phyloP scores from a whole-genome alignment of 2,797 vertebrate genomes.

The Pitangus sulphuratus region DNA sequence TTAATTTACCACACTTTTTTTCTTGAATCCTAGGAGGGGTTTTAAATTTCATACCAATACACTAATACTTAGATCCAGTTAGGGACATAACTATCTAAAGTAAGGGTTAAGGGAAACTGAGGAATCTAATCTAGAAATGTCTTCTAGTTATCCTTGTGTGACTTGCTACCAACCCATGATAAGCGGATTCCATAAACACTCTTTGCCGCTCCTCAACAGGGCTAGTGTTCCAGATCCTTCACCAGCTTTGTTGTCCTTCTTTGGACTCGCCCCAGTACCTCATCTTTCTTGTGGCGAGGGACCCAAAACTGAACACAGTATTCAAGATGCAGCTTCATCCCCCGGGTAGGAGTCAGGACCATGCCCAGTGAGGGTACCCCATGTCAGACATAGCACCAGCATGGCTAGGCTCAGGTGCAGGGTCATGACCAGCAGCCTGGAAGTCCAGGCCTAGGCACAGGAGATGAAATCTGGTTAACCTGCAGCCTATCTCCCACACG shows the following conservation, averaged over 20 bases:
- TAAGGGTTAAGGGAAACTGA: not conserved
- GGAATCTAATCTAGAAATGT: not conserved
- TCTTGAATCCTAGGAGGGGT: not conserved
- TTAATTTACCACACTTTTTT: not conserved
- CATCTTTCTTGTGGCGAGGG: not conserved
- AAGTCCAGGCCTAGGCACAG: too few relatives aligned
- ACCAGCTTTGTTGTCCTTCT: not conserved
- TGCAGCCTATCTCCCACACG: not conserved
- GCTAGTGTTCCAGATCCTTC: not conserved
- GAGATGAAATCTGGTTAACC: not conserved
- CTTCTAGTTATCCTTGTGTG: not conserved
- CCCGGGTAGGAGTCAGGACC: not conserved
- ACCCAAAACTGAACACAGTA: not conserved
- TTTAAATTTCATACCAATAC: not conserved
- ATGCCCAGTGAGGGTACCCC: not conserved
- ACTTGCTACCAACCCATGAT: not conserved
- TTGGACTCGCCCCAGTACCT: not conserved
- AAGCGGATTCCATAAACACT: not conserved
- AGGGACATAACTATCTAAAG: not conserved
- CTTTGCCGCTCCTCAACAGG: not conserved
- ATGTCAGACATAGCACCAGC: rapidly evolving
- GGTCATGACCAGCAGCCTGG: not conserved
- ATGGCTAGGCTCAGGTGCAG: rapidly evolving
- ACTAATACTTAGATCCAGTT: not conserved
- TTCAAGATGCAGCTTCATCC: not conserved